These are phyloP conservation scores for Erythrolamprus reginae DNA, from an alignment of 2,113 vertebrate species.

Conservation along the genomic window DNA sequence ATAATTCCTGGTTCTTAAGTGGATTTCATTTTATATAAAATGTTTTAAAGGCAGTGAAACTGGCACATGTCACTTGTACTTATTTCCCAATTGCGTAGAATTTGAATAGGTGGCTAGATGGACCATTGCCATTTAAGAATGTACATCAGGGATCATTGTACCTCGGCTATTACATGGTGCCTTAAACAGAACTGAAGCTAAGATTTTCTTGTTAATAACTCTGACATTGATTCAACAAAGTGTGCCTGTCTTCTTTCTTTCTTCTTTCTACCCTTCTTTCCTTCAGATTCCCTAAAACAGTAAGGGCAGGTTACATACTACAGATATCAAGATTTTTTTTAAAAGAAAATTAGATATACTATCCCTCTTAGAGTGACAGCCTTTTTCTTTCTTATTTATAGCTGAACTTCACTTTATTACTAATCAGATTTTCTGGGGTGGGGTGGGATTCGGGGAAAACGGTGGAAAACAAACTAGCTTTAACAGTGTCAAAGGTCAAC, in stretches of 20 bases:
- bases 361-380: constrained; percentile 69
- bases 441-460: constrained; percentile 34
- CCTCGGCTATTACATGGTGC: constrained; percentile 86
- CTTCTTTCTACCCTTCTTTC: not conserved
- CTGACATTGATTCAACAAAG: constrained; percentile 73
- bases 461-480: constrained; percentile 66
- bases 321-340: constrained; percentile 67
- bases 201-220: constrained; percentile 72
- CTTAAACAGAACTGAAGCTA: constrained; percentile 85
- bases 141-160: constrained; percentile 85
- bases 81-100: constrained; percentile 71
- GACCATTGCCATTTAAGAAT: constrained; percentile 83
- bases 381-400: constrained; percentile 72
- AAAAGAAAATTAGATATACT: constrained; percentile 53
- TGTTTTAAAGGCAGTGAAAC: constrained; percentile 77
- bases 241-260: constrained; percentile 69
- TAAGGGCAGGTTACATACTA: constrained; percentile 72
- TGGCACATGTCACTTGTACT: constrained; percentile 77
- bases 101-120: constrained; percentile 79
- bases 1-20: constrained; percentile 72
- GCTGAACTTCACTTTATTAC: constrained; percentile 73
- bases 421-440: constrained; percentile 67
- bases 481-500: constrained; percentile 64
- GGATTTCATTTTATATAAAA: constrained; percentile 73
- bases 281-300: constrained; percentile 66